Base-by-base conservation (phyloP, 2,888 invertebrate species). In the Thera obeliscata region DNA sequence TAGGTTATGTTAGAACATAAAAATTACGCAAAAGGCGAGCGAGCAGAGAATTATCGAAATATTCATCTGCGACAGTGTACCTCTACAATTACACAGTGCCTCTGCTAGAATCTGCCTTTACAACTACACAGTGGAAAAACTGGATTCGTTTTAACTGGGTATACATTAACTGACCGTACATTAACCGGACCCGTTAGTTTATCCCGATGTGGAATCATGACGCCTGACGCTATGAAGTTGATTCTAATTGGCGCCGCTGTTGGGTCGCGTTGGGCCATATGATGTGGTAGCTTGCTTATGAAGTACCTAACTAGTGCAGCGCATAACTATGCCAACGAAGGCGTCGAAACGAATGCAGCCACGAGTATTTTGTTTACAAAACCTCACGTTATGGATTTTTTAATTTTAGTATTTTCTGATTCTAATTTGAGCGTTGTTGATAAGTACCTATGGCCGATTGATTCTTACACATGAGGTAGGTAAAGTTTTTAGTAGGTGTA, bases 201-300 rank as follows among this genome's bases (percentile, higher is more conserved):
- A 33, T 52, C 41, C 11, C 38, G 55, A 56, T 48, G 79, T 70
- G 71, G 74, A 72, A 67, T 75, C 83, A 84, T 83, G 86, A 81
- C 80, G 85, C 38, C 6, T 41, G 41, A 9, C 73, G 82, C 76
- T 80, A 81, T 9, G 43, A 74, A 77, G 80, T 77, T 73, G 81
- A 79, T 84, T 81, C 83, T 90, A 90, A 91, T 91, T 90, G 89
- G 88, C 83, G 85, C 76, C 74, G 81, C 74, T 88, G 88, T 89
- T 85, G 77, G 76, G 61, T 73, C 84, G 90, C 86, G 90, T 89
- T 78, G 81, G 81, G 62, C 81, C 89, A 81, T 82, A 75, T 22
- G 4, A 56, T 4, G 38, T 4, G 33, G 54, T 46, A 55, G 55
- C 41, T 41, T 12, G 56, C 41, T 38, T 6, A 36, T 11, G 57